Conservation (phyloP, 1,140 invertebrate genomes). For the Leptopilina boulardi region DNA sequence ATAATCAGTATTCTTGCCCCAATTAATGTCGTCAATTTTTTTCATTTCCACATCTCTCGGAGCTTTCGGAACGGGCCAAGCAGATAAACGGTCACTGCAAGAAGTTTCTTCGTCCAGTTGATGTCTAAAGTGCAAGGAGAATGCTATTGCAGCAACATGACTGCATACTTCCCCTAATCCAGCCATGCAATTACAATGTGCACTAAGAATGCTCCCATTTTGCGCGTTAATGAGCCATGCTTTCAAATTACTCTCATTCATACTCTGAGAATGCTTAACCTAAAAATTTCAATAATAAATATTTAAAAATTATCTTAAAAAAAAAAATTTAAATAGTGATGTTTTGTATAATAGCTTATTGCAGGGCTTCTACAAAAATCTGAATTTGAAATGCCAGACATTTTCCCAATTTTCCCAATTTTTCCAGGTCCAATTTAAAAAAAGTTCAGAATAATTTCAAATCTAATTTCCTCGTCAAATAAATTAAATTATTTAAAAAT, state of each 20-base stretch:
- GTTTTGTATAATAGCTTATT: too few relatives aligned
- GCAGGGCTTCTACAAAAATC: too few relatives aligned
- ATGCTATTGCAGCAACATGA: constrained; percentile 9
- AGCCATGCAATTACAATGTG: constrained; percentile 16
- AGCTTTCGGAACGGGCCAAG: too few relatives aligned
- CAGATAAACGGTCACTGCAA: neutral
- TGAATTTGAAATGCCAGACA: too few relatives aligned
- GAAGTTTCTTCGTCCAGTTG: neutral
- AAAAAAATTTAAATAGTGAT: neutral
- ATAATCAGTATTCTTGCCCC: too few relatives aligned
- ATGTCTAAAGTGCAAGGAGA: neutral
- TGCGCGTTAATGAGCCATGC: neutral
- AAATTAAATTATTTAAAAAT: too few relatives aligned
- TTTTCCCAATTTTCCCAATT: too few relatives aligned
- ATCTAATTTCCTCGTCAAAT: too few relatives aligned
- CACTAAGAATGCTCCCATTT: neutral
- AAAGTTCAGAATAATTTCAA: too few relatives aligned
- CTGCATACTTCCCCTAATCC: neutral
- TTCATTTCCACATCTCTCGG: too few relatives aligned
- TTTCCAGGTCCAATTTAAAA: too few relatives aligned
- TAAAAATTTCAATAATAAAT: neutral
- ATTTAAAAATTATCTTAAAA: neutral
- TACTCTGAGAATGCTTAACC: neutral
- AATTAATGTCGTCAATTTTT: too few relatives aligned
- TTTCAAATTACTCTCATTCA: neutral